phyloP scores from a whole-genome alignment of 2,797 vertebrate genomes.

The Triplophysa yarkandensis region DNA sequence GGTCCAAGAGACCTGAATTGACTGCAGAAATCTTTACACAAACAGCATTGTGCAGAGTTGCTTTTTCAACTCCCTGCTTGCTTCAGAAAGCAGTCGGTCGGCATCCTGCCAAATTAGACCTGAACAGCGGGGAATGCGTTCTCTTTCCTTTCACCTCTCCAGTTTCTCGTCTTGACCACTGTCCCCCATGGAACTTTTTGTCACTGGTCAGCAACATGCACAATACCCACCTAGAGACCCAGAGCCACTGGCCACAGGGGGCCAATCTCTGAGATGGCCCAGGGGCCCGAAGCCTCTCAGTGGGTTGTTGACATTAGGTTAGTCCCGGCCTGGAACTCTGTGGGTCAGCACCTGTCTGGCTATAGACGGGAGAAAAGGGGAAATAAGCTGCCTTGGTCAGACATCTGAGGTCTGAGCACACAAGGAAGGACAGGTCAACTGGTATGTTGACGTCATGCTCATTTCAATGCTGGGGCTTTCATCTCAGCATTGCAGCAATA shows the following conservation, averaged over 20 bases:
- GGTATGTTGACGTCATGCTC: constrained; percentile 45
- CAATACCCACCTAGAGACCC: constrained; percentile 71
- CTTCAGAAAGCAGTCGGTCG: constrained; percentile 63
- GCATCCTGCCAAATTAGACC: constrained; percentile 74
- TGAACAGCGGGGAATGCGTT: constrained; percentile 65
- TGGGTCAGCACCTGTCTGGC: constrained; percentile 55
- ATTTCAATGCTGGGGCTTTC: constrained; percentile 35
- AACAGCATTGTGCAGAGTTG: constrained; percentile 77
- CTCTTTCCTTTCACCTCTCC: constrained; percentile 62
- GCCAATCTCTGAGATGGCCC: constrained; percentile 56
- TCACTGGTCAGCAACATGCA: constrained; percentile 64
- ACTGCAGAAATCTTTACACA: constrained; percentile 74
- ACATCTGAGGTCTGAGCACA: constrained; percentile 67
- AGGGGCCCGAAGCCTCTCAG: constrained; percentile 47
- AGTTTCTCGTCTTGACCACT: constrained; percentile 63
- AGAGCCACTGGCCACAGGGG: constrained; percentile 61
- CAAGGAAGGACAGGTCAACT: constrained; percentile 63
- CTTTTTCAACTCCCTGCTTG: constrained; percentile 64
- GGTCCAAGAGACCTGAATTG: constrained; percentile 68
- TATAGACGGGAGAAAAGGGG: constrained; percentile 66
- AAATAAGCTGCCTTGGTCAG: constrained; percentile 51
- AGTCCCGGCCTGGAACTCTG: constrained; percentile 66
- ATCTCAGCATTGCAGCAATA: not conserved
- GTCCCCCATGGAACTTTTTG: constrained; percentile 64
- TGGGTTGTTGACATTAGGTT: constrained; percentile 69